phyloP scores from a whole-genome alignment of 2,797 vertebrate genomes.

The Eulemur coronatus region DNA sequence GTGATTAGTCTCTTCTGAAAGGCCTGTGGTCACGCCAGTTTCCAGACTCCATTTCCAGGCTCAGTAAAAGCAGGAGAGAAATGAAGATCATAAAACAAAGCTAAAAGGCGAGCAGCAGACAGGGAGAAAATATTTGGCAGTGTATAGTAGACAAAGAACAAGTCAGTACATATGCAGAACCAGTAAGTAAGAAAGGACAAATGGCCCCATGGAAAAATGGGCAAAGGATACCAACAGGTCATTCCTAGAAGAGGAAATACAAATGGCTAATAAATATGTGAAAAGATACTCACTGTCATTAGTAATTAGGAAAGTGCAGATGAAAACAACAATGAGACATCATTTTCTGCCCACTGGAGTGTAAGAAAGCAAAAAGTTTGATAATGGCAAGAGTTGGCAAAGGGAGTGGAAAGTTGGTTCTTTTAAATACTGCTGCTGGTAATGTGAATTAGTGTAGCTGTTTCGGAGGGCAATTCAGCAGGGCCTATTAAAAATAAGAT shows the following conservation, averaged over 20 bases:
- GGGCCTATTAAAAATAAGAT: background rate
- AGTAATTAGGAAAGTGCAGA: background rate
- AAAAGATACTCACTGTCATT: background rate
- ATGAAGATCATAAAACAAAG: conserved; percentile 40
- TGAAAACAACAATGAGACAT: background rate
- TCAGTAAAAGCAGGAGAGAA: conserved; percentile 8
- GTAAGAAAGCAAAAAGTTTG: background rate
- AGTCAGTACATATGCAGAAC: background rate
- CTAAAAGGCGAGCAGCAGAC: conserved; percentile 5
- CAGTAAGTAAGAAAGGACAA: background rate
- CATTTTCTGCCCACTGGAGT: background rate
- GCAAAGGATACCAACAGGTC: background rate
- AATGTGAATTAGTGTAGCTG: background rate
- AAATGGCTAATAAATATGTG: background rate
- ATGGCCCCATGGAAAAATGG: background rate
- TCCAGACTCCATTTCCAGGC: conserved; percentile 64
- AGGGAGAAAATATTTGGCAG: background rate
- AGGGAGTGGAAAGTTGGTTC: background rate
- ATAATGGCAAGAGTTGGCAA: background rate
- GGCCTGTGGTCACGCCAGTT: conserved; percentile 64
- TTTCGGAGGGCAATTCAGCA: background rate
- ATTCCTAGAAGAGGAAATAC: background rate
- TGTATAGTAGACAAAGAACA: background rate
- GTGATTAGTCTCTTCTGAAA: conserved; percentile 46
- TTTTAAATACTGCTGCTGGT: background rate